Evolutionary conservation across 2,888 invertebrate genomes (phyloP).

Genomic region (Thecophora atra): DNA sequence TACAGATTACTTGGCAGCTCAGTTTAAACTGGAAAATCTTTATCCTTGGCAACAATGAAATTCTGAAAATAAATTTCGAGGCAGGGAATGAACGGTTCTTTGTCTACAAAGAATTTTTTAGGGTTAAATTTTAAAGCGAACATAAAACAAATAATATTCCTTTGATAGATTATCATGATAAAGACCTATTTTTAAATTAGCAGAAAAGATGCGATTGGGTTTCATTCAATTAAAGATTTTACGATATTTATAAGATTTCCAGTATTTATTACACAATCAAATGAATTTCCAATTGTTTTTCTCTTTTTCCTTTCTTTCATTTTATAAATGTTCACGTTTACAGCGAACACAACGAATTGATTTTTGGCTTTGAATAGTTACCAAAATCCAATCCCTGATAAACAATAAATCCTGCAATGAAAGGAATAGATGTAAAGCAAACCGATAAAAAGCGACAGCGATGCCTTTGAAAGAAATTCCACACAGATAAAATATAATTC

Average conservation of each 20-base stretch:
- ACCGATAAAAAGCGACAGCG: not conserved
- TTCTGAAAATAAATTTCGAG: not conserved
- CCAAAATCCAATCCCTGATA: not conserved
- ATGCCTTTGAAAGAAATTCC: not conserved
- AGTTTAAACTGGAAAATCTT: not conserved
- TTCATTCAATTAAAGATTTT: no score
- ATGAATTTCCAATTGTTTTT: not conserved
- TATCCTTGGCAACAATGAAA: not conserved
- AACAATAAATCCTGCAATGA: not conserved
- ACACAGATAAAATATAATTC: slow-evolving; percentile 1
- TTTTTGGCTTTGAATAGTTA: not conserved
- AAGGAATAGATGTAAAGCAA: not conserved
- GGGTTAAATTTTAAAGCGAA: not conserved
- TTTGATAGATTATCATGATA: not conserved
- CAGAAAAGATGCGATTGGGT: no score
- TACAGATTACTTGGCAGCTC: not conserved
- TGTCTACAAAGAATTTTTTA: not conserved
- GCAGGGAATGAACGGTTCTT: not conserved
- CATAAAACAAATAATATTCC: not conserved
- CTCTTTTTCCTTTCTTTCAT: not conserved
- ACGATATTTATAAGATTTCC: no score
- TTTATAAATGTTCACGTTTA: not conserved
- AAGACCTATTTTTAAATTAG: no score
- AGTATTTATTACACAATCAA: no score
- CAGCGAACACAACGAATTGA: not conserved